Base-by-base conservation (phyloP, 2,113 vertebrate species). In the Hipposideros armiger region DNA sequence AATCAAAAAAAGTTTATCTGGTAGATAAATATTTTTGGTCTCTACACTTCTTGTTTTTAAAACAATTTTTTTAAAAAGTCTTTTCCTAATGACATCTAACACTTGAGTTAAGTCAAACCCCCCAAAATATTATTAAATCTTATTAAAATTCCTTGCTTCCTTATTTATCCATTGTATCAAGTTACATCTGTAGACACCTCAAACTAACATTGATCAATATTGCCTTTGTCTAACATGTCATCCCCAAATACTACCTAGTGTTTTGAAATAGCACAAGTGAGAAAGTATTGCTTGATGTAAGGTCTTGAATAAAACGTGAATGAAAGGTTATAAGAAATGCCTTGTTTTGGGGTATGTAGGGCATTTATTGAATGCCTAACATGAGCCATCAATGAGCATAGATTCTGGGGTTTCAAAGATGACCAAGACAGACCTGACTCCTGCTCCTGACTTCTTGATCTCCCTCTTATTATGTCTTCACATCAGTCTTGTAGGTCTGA, bases 251-350 rank as follows among this genome's bases (percentile, higher is more conserved):
- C 11, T 52, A 60, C 14, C 20, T 64, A 13, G 67, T 83, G 47
- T 26, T 45, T 52, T 81, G 40, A 92, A 77, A 78, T 86, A 58
- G 87, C 36, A n/a, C n/a, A 81, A 90, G 45, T 52, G 86, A 73
- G 90, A 93, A 0, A 90, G 13, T 2, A 52, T 77, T 72, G 32
- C 28, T 87, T 58, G 32, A 66, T 62, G 77, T 67, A 15, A 22
- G 16, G 47, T 58, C 62, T 84, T 58, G 32, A 77, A 45, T 64
- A 56, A 81, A 85, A 89, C 24, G 32, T 28, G 36, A 85, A 78
- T 7, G 10, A 66, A 56, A 80, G n/a, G 17, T 83, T 77, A 42
- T 42, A 90, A 40, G 11, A 17, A 47, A 72, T 50, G 24, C 1
- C 42, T 70, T 45, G 2, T 11, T 50, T 52, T 60, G 32, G 52